Evolutionary conservation across 2,797 vertebrate genomes (phyloP).

Genomic region (Sebastes iracundus): DNA sequence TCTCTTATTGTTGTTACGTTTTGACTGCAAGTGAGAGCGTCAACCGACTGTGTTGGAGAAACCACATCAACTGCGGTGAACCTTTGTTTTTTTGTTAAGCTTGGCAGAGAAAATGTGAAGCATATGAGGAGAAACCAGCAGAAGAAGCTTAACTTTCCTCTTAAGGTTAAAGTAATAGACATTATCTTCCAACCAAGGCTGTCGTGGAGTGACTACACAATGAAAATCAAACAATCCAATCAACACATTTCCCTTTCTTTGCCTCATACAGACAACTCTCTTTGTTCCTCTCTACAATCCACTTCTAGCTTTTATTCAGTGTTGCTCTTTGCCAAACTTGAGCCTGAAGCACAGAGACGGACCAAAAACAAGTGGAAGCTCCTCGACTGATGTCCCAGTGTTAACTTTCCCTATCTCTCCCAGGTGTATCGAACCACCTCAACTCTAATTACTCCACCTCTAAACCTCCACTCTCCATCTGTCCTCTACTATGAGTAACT

Average conservation of each 20-base stretch:
- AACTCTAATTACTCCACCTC: conserved; percentile 42
- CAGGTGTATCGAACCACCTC: conserved; percentile 51
- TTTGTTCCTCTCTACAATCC: neutral
- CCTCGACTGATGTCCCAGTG: conserved; percentile 19
- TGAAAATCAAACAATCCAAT: neutral
- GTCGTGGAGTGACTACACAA: neutral
- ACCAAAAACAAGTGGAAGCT: conserved; percentile 3
- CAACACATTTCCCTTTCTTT: neutral
- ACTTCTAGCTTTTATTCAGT: neutral
- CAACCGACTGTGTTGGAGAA: neutral
- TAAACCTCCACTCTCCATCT: conserved; percentile 50
- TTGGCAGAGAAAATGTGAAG: neutral
- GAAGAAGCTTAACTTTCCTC: conserved; percentile 7
- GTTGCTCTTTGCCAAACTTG: neutral
- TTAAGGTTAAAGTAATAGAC: neutral
- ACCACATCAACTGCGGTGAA: neutral
- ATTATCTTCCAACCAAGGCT: neutral
- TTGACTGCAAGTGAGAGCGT: neutral
- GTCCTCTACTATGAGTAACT: conserved; percentile 46
- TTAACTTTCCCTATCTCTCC: conserved; percentile 58
- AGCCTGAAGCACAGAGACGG: neutral
- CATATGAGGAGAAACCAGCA: conserved; percentile 2
- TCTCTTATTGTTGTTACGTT: conserved; percentile 1
- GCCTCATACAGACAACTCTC: neutral
- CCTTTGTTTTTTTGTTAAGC: neutral